These are phyloP conservation scores for Piprites chloris DNA, from an alignment of 2,113 vertebrate species.

Conservation along the genomic window DNA sequence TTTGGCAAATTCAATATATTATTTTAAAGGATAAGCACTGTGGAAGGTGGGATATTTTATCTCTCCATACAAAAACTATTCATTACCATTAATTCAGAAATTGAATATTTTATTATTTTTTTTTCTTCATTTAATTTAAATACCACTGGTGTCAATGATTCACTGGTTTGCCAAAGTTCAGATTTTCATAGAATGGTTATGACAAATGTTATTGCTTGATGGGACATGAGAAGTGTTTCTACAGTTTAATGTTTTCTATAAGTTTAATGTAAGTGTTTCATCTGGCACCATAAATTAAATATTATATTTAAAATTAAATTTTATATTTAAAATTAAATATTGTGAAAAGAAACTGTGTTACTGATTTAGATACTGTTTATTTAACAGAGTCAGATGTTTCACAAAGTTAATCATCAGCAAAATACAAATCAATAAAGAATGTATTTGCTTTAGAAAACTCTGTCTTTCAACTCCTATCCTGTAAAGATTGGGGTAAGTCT, in stretches of 20 bases:
- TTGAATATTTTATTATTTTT: not conserved
- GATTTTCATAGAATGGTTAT: not conserved
- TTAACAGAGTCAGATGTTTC: not conserved
- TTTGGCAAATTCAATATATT: not conserved
- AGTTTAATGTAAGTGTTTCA: not conserved
- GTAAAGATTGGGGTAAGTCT: not conserved
- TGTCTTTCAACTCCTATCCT: not conserved
- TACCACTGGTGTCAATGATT: not conserved
- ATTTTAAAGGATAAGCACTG: not conserved
- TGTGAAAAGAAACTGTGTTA: not conserved
- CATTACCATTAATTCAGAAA: not conserved
- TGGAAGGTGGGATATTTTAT: not conserved
- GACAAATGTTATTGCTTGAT: not conserved
- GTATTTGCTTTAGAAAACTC: not conserved
- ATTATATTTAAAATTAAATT: not conserved
- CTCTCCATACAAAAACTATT: fast-evolving
- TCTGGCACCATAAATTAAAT: not conserved
- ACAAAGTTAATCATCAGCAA: constrained; percentile 27
- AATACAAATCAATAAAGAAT: not conserved
- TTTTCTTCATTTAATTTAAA: not conserved
- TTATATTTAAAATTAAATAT: not conserved
- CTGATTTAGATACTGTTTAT: not conserved
- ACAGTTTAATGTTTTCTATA: not conserved
- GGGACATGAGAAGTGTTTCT: not conserved
- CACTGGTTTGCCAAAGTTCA: not conserved